phyloP scores from a whole-genome alignment of 2,888 invertebrate species.

The Nezara viridula region DNA sequence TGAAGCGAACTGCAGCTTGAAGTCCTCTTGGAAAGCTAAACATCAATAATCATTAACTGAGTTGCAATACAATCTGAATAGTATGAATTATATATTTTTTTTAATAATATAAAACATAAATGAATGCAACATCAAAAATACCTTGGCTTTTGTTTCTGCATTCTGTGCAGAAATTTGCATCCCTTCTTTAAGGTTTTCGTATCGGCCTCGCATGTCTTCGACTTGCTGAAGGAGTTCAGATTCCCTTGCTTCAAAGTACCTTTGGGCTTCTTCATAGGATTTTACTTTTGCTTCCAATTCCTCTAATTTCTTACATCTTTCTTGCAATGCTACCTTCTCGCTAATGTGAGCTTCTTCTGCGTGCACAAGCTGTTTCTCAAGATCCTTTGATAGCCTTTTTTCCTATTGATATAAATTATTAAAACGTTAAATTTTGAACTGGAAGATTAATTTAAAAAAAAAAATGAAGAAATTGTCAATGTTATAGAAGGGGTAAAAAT shows the following conservation, averaged over 20 bases:
- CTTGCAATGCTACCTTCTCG: conserved; percentile 40
- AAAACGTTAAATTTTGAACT: background rate
- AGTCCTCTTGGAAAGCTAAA: conserved; percentile 47
- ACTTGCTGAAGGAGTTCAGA: conserved; percentile 67
- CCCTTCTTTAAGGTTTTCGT: conserved; percentile 68
- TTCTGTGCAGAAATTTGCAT: conserved; percentile 55
- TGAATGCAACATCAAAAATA: background rate
- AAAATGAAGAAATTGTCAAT: too few species aligned
- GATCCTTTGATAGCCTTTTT: conserved; percentile 61
- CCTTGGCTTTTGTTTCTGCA: conserved; percentile 52
- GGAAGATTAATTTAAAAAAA: conserved; percentile 45
- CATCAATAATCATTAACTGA: conserved; percentile 58
- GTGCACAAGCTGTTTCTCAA: conserved; percentile 65
- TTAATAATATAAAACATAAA: background rate
- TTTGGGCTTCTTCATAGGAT: conserved; percentile 65
- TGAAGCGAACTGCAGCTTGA: conserved; percentile 69
- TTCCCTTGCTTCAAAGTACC: conserved; percentile 67
- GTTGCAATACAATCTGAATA: background rate
- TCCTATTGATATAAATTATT: conserved; percentile 59
- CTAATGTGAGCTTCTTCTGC: conserved; percentile 16
- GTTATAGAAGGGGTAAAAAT: too few species aligned
- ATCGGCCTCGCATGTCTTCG: conserved; percentile 67
- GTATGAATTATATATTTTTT: background rate
- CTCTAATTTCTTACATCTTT: conserved; percentile 35
- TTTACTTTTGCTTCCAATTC: conserved; percentile 59